Evolutionary conservation across 2,888 invertebrate genomes (phyloP), one percentile per base, ranked within the genome.

Genomic region (Dyspetes luteomarginatus): DNA sequence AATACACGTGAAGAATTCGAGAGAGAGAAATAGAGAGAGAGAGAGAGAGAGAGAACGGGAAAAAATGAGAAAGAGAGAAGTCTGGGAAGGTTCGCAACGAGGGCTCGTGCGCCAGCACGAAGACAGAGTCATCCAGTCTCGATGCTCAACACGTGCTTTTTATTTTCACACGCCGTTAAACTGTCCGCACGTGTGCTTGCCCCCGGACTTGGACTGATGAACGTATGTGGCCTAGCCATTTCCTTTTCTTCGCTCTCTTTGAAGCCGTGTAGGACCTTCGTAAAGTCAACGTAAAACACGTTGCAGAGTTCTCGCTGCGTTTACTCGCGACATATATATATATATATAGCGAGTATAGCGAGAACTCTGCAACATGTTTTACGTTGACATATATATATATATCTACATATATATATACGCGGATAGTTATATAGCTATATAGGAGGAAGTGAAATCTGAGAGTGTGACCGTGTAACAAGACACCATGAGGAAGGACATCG

Each of bases 101-200:
- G 67, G 22, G 52, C 58, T 74, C 74, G 67, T 68, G 74, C 52
- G 67, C 67, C 67, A 52, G 15, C n/a, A 28, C n/a, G 24, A 24
- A 22, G 9, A 43, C n/a, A 41, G 55, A 62, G 24, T 26, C 45
- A 9, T 28, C 45, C 17, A 24, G 62, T 52, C 24, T 26, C 30
- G 64, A 28, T 76, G 55, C 55, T 43, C 58, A 82, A 82, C 86
- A 86, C 84, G 85, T 87, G 88, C 78, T 85, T 85, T 85, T 76
- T 85, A 85, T 89, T 89, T 87, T 89, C 88, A 89, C 89, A 89
- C 88, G 84, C 86, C 84, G 83, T 88, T 87, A 89, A 89, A 80
- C 88, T 89, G 89, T 89, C 86, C 83, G 80, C 89, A 86, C 89
- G 85, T 86, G 85, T 85, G 86, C 86, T 56, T 52, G 65, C 76